Percentiles rank a stretch among this genome's conserved stretches.
Evolutionary conservation across 2,797 vertebrate genomes (phyloP).

Genomic region (Simalia tracyae): DNA sequence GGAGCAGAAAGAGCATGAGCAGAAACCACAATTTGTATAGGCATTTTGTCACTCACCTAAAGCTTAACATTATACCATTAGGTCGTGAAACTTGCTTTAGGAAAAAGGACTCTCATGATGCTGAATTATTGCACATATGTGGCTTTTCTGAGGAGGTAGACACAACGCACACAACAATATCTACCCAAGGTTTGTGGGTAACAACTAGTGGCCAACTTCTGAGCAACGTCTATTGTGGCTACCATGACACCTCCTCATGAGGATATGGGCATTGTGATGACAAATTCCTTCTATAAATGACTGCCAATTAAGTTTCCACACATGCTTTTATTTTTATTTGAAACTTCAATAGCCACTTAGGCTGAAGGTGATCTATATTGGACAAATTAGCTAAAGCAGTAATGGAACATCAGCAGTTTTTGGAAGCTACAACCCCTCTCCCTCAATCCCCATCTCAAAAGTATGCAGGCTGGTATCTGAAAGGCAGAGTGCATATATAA

Average conservation of each 20-base stretch:
- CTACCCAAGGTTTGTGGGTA: neutral
- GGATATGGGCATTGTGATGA: neutral
- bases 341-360: neutral
- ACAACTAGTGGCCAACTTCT: neutral
- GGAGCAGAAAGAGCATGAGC: conserved; percentile 3
- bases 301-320: neutral
- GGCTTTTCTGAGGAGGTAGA: neutral
- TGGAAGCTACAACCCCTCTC: neutral
- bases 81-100: neutral
- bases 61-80: neutral
- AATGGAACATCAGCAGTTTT: neutral
- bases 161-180: neutral
- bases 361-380: neutral
- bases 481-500: neutral
- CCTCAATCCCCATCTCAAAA: neutral
- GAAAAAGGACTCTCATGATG: neutral
- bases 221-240: neutral
- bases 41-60: neutral
- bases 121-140: neutral
- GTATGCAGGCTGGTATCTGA: neutral
- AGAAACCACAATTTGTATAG: conserved; percentile 3
- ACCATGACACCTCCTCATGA: neutral
- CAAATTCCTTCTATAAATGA: neutral
- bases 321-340: neutral
- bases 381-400: neutral